A percentile compares a stretch with the other conserved stretches of the same genome.
phyloP scores from a whole-genome alignment of 2,888 invertebrate species.

The Nebria brevicollis region DNA sequence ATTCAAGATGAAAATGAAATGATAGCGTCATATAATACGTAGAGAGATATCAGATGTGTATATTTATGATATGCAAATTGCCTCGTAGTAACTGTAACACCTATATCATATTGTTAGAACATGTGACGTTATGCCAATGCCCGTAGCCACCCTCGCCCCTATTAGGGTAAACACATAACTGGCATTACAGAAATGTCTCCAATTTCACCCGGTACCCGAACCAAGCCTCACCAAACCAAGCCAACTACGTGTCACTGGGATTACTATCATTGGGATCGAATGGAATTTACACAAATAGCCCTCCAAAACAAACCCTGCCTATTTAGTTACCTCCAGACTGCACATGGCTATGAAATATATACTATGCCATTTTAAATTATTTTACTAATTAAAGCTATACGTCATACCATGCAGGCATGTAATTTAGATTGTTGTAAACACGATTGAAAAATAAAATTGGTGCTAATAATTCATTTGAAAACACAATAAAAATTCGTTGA shows the following conservation, averaged over 20 bases:
- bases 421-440: background rate
- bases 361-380: background rate
- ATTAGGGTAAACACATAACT: conserved; percentile 34
- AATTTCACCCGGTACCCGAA: background rate
- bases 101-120: background rate
- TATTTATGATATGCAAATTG: background rate
- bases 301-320: background rate
- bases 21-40: background rate
- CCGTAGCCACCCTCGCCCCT: background rate
- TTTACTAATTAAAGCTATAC: background rate
- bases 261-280: conserved; percentile 30
- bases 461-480: no score
- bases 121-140: background rate
- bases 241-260: conserved; percentile 27
- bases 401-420: background rate
- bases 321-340: background rate
- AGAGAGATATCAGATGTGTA: background rate
- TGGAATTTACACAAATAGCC: conserved; percentile 34
- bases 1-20: background rate
- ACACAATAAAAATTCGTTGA: no score
- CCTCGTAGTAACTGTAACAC: background rate
- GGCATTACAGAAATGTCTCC: conserved; percentile 12
- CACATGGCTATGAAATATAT: background rate
- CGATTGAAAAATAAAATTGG: background rate
- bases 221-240: background rate